A percentile compares a stretch with the other conserved stretches of the same genome.
These are phyloP conservation scores for Anthrax anthrax DNA, from an alignment of 2,888 invertebrate species.

Conservation along the genomic window DNA sequence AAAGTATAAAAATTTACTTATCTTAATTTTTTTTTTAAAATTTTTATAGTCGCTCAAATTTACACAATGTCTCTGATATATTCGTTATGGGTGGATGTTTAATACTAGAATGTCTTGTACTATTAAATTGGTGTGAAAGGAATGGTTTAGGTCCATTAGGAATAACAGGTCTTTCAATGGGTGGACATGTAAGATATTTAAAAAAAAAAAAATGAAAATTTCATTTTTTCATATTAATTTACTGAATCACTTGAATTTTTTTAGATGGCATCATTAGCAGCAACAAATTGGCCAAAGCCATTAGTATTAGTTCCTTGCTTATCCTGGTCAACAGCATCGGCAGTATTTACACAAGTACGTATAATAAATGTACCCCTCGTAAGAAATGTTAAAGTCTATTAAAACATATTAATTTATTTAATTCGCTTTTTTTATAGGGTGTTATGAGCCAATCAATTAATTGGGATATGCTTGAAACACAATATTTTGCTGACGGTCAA, in stretches of 20 bases:
- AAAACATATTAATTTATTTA: background rate
- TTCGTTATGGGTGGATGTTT: slow-evolving; percentile 98
- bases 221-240: background rate
- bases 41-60: slow-evolving; percentile 59
- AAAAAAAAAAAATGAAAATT: too few species aligned
- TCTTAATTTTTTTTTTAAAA: background rate
- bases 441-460: slow-evolving; percentile 91
- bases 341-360: slow-evolving; percentile 77
- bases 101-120: slow-evolving; percentile 79
- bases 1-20: slow-evolving; percentile 1
- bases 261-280: slow-evolving; percentile 96
- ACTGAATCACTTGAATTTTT: slow-evolving; percentile 14
- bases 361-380: background rate
- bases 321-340: slow-evolving; percentile 94
- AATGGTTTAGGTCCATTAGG: slow-evolving; percentile 87
- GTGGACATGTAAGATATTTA: slow-evolving; percentile 90
- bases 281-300: slow-evolving; percentile 91
- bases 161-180: slow-evolving; percentile 93
- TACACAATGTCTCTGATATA: slow-evolving; percentile 92
- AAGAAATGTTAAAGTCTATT: too few species aligned
- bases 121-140: slow-evolving; percentile 87
- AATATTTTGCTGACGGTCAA: slow-evolving; percentile 66
- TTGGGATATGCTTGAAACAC: slow-evolving; percentile 80
- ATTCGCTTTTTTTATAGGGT: slow-evolving; percentile 47
- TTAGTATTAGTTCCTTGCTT: slow-evolving; percentile 87